Conservation (phyloP, 2,888 invertebrate genomes). For the Pollenia labialis region DNA sequence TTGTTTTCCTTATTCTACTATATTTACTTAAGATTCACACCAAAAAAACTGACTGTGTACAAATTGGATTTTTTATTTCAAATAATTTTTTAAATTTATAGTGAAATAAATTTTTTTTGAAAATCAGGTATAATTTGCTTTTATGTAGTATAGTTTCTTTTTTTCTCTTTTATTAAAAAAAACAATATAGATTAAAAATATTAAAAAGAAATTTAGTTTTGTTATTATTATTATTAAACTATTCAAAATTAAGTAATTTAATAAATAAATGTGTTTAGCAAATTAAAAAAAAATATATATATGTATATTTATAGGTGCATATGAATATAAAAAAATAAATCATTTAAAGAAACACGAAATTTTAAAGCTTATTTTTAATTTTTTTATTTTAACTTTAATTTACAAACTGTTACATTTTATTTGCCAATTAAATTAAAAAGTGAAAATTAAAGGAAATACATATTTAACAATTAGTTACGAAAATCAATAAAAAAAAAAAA, state of each 20-base stretch:
- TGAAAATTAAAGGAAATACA: slow-evolving; percentile 20
- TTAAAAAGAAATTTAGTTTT: slow-evolving; percentile 50
- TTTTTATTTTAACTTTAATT: slow-evolving; percentile 50
- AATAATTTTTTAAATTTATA: too few relatives aligned
- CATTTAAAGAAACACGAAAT: slow-evolving; percentile 3
- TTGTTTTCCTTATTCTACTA: too few relatives aligned
- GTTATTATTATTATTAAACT: slow-evolving; percentile 64
- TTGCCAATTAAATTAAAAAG: slow-evolving; percentile 43
- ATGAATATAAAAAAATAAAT: slow-evolving; percentile 20
- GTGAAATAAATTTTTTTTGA: neutral
- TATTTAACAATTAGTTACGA: slow-evolving; percentile 61
- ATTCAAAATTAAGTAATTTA: slow-evolving; percentile 64
- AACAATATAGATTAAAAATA: slow-evolving; percentile 12
- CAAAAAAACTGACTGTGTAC: too few relatives aligned
- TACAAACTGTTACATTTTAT: slow-evolving; percentile 23
- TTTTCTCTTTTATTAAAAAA: neutral
- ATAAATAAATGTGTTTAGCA: slow-evolving; percentile 72
- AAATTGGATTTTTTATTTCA: too few relatives aligned
- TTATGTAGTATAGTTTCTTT: slow-evolving; percentile 22
- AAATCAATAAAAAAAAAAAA: slow-evolving; percentile 62
- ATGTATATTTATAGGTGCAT: neutral
- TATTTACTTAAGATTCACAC: too few relatives aligned
- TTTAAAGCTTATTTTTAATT: slow-evolving; percentile 63
- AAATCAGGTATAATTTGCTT: neutral
- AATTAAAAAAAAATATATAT: slow-evolving; percentile 57